Percentiles rank a stretch among this genome's conserved stretches.
Conservation (phyloP, 2,888 invertebrate species). For the Chaetoderma sp. region DNA sequence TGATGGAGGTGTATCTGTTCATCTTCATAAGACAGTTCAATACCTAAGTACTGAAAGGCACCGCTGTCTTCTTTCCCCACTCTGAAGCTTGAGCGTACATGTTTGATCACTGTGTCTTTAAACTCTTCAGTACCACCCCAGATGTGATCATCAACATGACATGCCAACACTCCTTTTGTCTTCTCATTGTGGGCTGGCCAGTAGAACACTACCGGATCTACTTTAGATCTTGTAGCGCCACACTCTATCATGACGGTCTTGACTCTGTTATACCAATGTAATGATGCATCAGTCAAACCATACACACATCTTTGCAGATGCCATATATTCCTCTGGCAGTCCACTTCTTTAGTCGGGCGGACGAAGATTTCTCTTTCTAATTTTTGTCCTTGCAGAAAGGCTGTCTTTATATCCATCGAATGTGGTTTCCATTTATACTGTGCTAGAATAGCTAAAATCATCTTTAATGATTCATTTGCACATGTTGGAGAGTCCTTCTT, state of each 20-base stretch:
- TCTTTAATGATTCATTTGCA: conserved; percentile 3
- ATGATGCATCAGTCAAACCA: not conserved
- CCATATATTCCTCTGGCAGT: not conserved
- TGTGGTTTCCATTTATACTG: conserved; percentile 16
- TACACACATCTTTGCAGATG: not conserved
- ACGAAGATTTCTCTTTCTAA: not conserved
- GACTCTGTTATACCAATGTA: not conserved
- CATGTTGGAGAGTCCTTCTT: conserved; percentile 13
- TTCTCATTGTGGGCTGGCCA: not conserved
- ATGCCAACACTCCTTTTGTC: not conserved
- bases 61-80: too few species aligned
- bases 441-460: conserved; percentile 17
- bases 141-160: not conserved
- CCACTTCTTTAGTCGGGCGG: not conserved
- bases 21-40: too few species aligned
- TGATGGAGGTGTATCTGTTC: too few species aligned
- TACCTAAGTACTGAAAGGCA: too few species aligned
- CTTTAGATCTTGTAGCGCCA: not conserved
- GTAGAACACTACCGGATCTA: not conserved
- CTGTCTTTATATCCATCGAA: conserved; percentile 22
- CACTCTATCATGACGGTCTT: not conserved
- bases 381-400: conserved; percentile 9
- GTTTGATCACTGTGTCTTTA: too few species aligned
- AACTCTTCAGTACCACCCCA: not conserved
- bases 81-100: too few species aligned